Evolutionary conservation across 2,888 invertebrate species (phyloP).

Genomic region (Scelioninae gen. 2): DNA sequence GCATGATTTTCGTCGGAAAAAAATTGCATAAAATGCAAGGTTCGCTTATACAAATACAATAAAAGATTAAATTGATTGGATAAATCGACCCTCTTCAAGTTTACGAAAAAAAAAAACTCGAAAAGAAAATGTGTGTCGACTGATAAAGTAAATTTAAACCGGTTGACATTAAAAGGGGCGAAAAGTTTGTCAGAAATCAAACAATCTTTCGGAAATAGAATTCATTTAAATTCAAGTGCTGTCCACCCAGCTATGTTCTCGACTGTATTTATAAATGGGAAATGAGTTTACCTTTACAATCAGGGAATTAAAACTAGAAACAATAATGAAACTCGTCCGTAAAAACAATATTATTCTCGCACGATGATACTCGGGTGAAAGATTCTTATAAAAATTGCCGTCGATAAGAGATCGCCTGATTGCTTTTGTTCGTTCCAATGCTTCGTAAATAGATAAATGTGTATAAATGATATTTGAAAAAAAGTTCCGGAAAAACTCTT

Average conservation of each 20-base stretch:
- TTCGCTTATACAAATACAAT: background rate
- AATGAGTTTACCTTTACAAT: background rate
- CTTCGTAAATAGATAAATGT: too few relatives aligned
- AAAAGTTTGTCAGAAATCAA: background rate
- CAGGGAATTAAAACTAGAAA: background rate
- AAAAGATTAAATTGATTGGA: background rate
- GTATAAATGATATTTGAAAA: too few relatives aligned
- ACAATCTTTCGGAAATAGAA: background rate
- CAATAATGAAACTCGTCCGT: background rate
- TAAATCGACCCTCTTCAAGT: background rate
- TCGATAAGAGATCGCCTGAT: too few relatives aligned
- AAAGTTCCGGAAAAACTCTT: too few relatives aligned
- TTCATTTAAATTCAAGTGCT: constrained; percentile 1
- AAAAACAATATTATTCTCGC: background rate
- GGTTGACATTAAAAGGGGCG: background rate
- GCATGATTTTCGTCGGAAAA: background rate
- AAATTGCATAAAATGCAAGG: background rate
- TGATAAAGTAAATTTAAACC: background rate
- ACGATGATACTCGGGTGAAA: too few relatives aligned
- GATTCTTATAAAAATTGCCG: too few relatives aligned
- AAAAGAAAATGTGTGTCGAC: background rate
- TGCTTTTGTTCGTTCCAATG: too few relatives aligned
- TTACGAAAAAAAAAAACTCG: too few relatives aligned
- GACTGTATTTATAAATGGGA: background rate
- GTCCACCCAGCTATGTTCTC: background rate